Conservation (phyloP, 2,113 vertebrate genomes). For the Phodopus roborovskii region DNA sequence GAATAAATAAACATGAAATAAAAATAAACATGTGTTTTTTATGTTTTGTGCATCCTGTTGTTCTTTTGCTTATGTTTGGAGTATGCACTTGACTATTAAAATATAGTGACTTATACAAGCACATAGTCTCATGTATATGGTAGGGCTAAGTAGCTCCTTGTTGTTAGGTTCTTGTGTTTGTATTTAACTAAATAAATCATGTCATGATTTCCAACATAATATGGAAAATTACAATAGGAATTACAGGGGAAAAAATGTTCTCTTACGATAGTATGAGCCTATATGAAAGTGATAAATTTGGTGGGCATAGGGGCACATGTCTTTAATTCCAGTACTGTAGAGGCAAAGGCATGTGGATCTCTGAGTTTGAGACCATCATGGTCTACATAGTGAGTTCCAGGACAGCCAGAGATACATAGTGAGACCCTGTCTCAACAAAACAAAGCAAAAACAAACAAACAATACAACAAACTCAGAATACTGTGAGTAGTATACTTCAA, state of each 20-base stretch:
- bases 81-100: too few species aligned
- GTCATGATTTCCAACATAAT: not conserved
- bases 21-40: not conserved
- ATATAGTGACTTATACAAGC: too few species aligned
- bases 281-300: not conserved
- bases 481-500: not conserved
- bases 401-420: not conserved
- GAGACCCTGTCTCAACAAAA: not conserved
- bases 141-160: not conserved
- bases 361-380: not conserved
- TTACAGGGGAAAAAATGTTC: not conserved
- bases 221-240: accelerated
- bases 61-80: not conserved
- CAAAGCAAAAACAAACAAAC: not conserved
- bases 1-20: not conserved
- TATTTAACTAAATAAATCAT: too few species aligned
- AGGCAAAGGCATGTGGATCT: not conserved
- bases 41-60: not conserved
- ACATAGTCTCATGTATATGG: too few species aligned
- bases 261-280: not conserved
- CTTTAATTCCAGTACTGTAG: not conserved
- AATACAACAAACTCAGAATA: not conserved
- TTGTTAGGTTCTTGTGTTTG: not conserved
- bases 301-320: not conserved
- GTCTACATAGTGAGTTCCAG: not conserved